These are phyloP conservation scores for Pollenia amentaria DNA, from an alignment of 2,888 invertebrate species.

Conservation along the genomic window DNA sequence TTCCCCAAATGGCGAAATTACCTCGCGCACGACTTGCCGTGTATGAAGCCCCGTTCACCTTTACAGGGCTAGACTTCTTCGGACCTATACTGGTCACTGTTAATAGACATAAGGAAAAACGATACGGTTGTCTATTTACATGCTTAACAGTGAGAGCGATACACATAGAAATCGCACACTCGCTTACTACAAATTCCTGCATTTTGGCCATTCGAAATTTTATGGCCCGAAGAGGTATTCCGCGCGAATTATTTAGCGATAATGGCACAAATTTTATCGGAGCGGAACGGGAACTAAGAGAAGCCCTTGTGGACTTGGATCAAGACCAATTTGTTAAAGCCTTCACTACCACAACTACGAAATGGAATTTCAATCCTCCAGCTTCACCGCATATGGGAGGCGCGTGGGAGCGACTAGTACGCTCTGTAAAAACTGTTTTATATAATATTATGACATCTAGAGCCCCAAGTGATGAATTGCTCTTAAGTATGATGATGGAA, in stretches of 20 bases:
- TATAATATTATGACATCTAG: conserved; percentile 13
- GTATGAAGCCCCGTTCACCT: conserved; percentile 58
- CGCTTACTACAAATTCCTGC: conserved; percentile 38
- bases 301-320: conserved; percentile 18
- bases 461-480: conserved; percentile 18
- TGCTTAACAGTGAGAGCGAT: conserved; percentile 51
- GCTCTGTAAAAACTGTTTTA: conserved; percentile 13
- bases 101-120: conserved; percentile 49
- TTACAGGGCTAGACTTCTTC: conserved; percentile 61
- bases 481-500: conserved; percentile 22
- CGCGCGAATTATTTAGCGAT: conserved; percentile 45
- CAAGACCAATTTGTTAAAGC: conserved; percentile 12
- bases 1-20: conserved; percentile 63
- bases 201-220: conserved; percentile 61
- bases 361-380: conserved; percentile 46
- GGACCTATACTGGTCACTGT: conserved; percentile 47
- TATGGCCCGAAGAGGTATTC: conserved; percentile 27
- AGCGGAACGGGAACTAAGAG: conserved; percentile 35
- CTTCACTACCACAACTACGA: conserved; percentile 15
- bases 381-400: too few species aligned
- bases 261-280: conserved; percentile 61
- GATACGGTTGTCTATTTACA: conserved; percentile 42
- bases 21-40: conserved; percentile 14
- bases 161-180: conserved; percentile 52
- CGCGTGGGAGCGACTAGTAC: too few species aligned